Base-by-base conservation (phyloP, 2,888 invertebrate species). In the Ecliptopera silaceata region DNA sequence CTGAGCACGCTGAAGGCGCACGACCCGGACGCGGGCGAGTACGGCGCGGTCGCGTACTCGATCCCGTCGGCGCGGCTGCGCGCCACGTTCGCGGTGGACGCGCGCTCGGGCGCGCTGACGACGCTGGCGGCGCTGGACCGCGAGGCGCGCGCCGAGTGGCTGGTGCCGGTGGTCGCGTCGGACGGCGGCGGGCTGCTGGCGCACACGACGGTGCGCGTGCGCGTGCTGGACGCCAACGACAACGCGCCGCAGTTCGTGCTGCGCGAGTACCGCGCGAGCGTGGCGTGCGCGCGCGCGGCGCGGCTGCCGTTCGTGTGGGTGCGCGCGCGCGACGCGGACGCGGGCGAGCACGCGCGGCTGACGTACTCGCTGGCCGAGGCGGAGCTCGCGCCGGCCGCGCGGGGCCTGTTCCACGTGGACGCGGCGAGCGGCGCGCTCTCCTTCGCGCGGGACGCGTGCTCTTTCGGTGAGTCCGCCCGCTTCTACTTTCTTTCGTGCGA, bases 181-280 rank as follows among this genome's bases (percentile, higher is more conserved):
- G 98, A 98, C 86, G 94, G 94, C 36, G 97, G 97, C 63, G 95
- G 97, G 64, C 92, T 94, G 77, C 92, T 95, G 59, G 95, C 95
- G 15, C 95, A 96, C 82, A 92, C 96, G 39, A 92, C 93, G 29
- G 93, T 97, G 63, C 93, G 96, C 80, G 95, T 98, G 36, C 94
- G 94, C 79, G 95, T 98, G 44, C 90, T 92, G 17, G 98, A 98
- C 86, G 93, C 94, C 63, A 97, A 97, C 85, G 97, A 98, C 80
- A 95, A 97, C 82, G 89, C 94, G 47, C 98, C 98, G 0, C 86
- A 86, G 53, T 97, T 97, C 82, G 89, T 94, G 61, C 88, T 95
- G 56, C 93, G 93, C 64, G 95, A 96, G 82, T 97, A 97, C 82
- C 95, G 95, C 82, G 94, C 95, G 29, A 94, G 94, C 55, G 94